Base-by-base conservation (phyloP, 2,797 vertebrate genomes). In the Scomberomorus guttatus region DNA sequence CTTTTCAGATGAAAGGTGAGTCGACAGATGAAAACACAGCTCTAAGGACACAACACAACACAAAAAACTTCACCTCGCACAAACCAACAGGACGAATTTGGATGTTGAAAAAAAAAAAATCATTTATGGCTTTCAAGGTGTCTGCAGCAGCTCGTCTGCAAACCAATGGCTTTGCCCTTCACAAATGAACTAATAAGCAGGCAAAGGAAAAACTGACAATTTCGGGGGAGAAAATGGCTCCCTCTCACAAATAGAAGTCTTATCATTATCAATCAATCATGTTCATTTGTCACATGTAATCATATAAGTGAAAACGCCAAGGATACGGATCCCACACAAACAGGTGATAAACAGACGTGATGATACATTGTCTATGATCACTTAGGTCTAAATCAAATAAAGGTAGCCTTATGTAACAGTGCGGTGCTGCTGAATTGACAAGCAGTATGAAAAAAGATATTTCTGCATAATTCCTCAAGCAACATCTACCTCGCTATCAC, bases 1-100 rank as follows among this genome's bases (percentile, higher is more conserved):
- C 52, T 58, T 72, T 68, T 65, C 58, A 75, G 61, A 72, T 77
- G 57, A 87, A 90, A 91, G 46, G 52, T n/a, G 32, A 64, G 42
- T 52, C 11, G 12, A 2, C 62, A 66, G 72, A 80, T 62, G 32
- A 83, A 89, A 84, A 80, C 44, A 37, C 51, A 57, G 11, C 67
- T 59, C 29, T 56, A 15, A 57, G 52, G 10, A 51, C 18, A 65
- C 3, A 11, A 32, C 61, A 50, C 39, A 52, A 68, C n/a, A 69
- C 34, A 74, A 17, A 46, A 39, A 29, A 24, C 9, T 44, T 39
- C 1, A 0, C 15, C 6, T 4, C 0, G 0, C 17, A 42, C 55
- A 34, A 27, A 77, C 55, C 46, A 14, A 14, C 20, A 27, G 12
- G 54, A 29, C 24, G 10, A 0, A 42, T 29, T 3, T 67, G 15